phyloP scores from a whole-genome alignment of 2,113 vertebrate species.

The Loxodonta africana region DNA sequence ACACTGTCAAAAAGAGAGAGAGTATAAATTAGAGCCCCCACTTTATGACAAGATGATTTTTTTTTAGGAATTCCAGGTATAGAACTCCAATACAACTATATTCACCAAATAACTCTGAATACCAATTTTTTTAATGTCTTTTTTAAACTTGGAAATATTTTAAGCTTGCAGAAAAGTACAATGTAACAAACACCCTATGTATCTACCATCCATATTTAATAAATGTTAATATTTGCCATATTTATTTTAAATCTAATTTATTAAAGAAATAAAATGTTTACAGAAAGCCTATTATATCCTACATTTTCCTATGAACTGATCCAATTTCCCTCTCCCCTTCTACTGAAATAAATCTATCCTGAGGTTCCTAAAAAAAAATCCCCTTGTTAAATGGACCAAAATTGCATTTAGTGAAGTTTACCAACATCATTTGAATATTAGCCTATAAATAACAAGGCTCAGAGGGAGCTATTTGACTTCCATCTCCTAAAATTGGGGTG shows the following conservation, averaged over 20 bases:
- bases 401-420: neutral
- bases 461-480: neutral
- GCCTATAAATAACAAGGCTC: neutral
- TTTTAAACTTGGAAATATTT: constrained; percentile 48
- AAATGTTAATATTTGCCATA: constrained; percentile 13
- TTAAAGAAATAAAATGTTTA: constrained; percentile 16
- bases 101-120: constrained; percentile 29
- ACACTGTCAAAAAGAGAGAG: constrained; percentile 90
- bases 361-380: neutral
- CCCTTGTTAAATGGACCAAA: neutral
- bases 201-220: constrained; percentile 19
- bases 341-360: neutral
- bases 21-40: neutral
- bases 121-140: neutral
- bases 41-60: neutral
- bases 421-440: neutral
- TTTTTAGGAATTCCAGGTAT: neutral
- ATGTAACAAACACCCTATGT: neutral
- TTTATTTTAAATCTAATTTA: constrained; percentile 39
- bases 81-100: neutral
- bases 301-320: neutral
- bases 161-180: neutral
- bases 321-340: too few species aligned
- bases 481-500: neutral
- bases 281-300: neutral